These are phyloP conservation scores for Lacerta bilineata DNA, from an alignment of 2,797 vertebrate genomes.

Conservation along the genomic window DNA sequence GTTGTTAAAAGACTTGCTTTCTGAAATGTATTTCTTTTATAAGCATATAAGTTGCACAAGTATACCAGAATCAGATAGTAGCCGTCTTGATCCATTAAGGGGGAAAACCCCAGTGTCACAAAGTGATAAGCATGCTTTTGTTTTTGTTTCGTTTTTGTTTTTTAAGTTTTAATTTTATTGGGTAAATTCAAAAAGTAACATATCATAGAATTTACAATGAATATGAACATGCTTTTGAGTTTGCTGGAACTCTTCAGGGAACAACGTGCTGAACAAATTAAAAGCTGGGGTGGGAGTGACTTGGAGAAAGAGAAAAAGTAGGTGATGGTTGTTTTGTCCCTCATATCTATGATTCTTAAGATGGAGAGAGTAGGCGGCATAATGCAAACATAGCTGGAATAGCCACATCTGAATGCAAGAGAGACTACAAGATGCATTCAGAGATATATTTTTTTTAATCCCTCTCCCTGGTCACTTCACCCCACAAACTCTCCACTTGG, in stretches of 20 bases:
- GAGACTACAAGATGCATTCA: neutral
- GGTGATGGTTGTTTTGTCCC: neutral
- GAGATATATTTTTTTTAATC: neutral
- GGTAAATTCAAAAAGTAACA: too few relatives aligned
- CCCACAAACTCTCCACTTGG: neutral
- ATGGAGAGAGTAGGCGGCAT: too few relatives aligned
- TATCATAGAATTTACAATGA: too few relatives aligned
- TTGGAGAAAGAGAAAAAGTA: neutral
- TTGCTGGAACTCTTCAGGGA: neutral
- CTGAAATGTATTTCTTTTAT: neutral
- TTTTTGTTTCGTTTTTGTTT: neutral
- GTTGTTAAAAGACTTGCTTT: conserved; percentile 24
- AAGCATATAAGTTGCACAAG: neutral
- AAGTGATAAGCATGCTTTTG: neutral
- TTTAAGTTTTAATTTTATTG: too few relatives aligned
- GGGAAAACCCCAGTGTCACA: neutral
- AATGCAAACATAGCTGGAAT: neutral
- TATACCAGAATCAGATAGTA: neutral
- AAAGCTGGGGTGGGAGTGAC: too few relatives aligned
- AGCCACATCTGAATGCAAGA: neutral
- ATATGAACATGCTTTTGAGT: neutral
- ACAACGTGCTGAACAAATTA: neutral
- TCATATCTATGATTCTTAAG: neutral
- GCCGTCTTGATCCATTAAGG: neutral
- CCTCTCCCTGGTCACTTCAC: neutral